phyloP scores from a whole-genome alignment of 2,888 invertebrate genomes.

The Phalera bucephala region DNA sequence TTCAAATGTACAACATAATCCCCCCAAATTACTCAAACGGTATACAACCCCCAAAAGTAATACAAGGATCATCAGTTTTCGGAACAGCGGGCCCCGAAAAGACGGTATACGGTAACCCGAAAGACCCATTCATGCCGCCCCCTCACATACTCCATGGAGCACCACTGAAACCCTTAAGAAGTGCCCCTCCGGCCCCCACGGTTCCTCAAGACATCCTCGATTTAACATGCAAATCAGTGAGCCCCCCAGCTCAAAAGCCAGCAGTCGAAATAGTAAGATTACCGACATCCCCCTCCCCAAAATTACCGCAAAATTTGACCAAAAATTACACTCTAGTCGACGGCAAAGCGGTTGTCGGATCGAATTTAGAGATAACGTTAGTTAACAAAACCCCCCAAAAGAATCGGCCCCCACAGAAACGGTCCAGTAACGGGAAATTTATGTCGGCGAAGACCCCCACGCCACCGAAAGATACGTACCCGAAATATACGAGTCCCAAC shows the following conservation, averaged over 20 bases:
- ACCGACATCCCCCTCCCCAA: slow-evolving; percentile 53
- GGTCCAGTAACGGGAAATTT: slow-evolving; percentile 82
- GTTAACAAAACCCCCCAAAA: slow-evolving; percentile 76
- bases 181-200: slow-evolving; percentile 41
- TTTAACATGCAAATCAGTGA: slow-evolving; percentile 79
- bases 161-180: slow-evolving; percentile 55
- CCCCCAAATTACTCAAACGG: slow-evolving; percentile 57
- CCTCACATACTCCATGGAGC: slow-evolving; percentile 75
- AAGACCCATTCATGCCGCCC: slow-evolving; percentile 84
- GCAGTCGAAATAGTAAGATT: slow-evolving; percentile 85
- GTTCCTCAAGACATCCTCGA: slow-evolving; percentile 85
- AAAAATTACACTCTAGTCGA: slow-evolving; percentile 72
- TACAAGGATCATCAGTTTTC: slow-evolving; percentile 86
- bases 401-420: slow-evolving; percentile 67
- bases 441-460: slow-evolving; percentile 71
- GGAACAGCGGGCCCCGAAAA: slow-evolving; percentile 81
- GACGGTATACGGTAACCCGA: slow-evolving; percentile 88
- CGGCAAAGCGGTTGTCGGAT: slow-evolving; percentile 78
- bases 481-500: slow-evolving; percentile 30
- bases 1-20: slow-evolving; percentile 68
- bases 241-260: slow-evolving; percentile 40
- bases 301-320: slow-evolving; percentile 69
- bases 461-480: slow-evolving; percentile 55
- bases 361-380: slow-evolving; percentile 88
- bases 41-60: slow-evolving; percentile 77